These are phyloP conservation scores for Pelosia muscerda DNA, from an alignment of 2,888 invertebrate species.

Conservation along the genomic window DNA sequence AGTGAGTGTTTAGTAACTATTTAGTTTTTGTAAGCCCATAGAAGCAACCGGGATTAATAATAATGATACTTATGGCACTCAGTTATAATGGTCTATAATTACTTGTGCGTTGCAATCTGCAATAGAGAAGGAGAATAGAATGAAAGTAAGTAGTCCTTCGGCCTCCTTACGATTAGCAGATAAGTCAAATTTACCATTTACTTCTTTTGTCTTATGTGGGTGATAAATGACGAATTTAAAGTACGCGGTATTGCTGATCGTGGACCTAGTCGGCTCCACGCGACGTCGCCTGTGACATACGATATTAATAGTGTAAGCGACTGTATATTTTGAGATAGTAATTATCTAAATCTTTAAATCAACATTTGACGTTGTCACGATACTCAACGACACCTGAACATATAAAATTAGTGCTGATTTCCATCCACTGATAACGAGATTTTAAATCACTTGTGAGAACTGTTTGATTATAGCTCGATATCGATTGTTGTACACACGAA, in stretches of 20 bases:
- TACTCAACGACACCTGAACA: slow-evolving; percentile 27
- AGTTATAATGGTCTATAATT: too few relatives aligned
- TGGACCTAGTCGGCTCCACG: too few relatives aligned
- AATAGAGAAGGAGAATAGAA: too few relatives aligned
- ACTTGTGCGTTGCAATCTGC: too few relatives aligned
- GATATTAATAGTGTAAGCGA: neutral
- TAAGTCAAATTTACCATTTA: too few relatives aligned
- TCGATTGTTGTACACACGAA: neutral
- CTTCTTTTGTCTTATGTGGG: too few relatives aligned
- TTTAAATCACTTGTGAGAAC: neutral
- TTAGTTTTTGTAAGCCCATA: neutral
- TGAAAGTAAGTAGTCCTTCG: too few relatives aligned
- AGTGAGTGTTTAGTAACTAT: slow-evolving; percentile 87
- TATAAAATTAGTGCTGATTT: slow-evolving; percentile 9
- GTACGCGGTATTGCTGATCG: too few relatives aligned
- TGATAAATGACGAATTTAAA: too few relatives aligned
- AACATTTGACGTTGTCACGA: slow-evolving; percentile 30
- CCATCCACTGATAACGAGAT: neutral
- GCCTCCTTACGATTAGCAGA: too few relatives aligned
- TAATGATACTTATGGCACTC: too few relatives aligned
- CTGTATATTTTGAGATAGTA: neutral
- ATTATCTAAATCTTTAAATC: slow-evolving; percentile 13
- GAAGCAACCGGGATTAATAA: neutral
- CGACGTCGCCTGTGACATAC: too few relatives aligned
- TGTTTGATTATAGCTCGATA: neutral